These are phyloP conservation scores for Mus spicilegus DNA, from an alignment of 2,113 vertebrate genomes.

Conservation along the genomic window DNA sequence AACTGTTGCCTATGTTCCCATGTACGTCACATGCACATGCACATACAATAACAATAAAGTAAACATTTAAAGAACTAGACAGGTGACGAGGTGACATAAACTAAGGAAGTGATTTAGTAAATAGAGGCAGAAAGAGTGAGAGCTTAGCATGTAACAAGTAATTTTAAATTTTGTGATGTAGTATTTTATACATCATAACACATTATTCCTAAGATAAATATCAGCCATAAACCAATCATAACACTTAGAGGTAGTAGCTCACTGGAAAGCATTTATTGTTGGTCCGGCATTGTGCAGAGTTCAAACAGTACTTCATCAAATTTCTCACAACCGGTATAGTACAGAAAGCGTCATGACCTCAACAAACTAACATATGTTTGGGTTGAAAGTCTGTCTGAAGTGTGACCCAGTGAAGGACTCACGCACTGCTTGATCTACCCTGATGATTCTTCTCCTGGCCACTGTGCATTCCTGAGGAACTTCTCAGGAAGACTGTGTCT, in stretches of 20 bases:
- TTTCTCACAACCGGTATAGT: not conserved
- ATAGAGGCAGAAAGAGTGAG: not conserved
- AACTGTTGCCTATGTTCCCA: no score
- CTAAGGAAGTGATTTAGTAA: not conserved
- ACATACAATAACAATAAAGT: not conserved
- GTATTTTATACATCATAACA: not conserved
- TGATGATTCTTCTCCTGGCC: not conserved
- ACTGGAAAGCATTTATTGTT: not conserved
- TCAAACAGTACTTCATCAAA: not conserved
- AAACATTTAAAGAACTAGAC: not conserved
- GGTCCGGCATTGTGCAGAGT: not conserved
- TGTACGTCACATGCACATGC: not conserved
- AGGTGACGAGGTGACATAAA: not conserved
- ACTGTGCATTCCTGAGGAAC: not conserved
- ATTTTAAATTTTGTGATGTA: not conserved
- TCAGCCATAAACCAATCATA: not conserved
- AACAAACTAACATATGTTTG: not conserved
- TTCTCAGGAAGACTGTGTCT: not conserved
- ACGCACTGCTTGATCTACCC: not conserved
- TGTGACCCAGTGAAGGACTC: not conserved
- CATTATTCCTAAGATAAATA: constrained; percentile 1
- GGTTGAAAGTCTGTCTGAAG: not conserved
- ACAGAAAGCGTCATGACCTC: not conserved
- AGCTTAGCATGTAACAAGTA: not conserved
- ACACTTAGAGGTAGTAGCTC: not conserved